These are phyloP conservation scores for Microplitis mediator DNA, from an alignment of 1,140 invertebrate genomes.

Conservation along the genomic window DNA sequence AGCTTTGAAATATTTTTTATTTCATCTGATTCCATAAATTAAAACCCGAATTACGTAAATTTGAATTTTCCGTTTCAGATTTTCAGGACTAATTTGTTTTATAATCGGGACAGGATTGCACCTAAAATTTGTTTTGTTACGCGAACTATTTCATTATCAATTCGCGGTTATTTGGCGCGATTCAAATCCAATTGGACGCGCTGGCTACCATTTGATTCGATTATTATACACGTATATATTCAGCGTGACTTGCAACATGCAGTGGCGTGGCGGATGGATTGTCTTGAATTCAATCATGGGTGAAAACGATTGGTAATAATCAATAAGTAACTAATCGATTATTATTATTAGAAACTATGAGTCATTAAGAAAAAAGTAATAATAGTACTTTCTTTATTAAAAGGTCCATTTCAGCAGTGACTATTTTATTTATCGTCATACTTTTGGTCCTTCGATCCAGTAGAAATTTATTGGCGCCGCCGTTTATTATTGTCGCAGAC, in stretches of 20 bases:
- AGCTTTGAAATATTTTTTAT: too few species aligned
- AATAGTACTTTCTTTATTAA: background rate
- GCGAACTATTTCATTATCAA: constrained; percentile 40
- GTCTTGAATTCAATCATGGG: constrained; percentile 59
- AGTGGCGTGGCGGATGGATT: constrained; percentile 70
- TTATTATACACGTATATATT: constrained; percentile 68
- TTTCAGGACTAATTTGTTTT: constrained; percentile 59
- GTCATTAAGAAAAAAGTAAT: too few species aligned
- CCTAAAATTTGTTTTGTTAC: constrained; percentile 57
- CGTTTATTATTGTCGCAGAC: constrained; percentile 67
- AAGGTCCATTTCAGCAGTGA: constrained; percentile 34
- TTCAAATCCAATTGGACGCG: constrained; percentile 7
- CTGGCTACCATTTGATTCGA: constrained; percentile 39
- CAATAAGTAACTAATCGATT: too few species aligned
- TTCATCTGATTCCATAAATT: too few species aligned
- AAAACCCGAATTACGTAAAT: background rate
- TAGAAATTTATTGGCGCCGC: constrained; percentile 67
- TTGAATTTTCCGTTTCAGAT: constrained; percentile 40
- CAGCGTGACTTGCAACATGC: constrained; percentile 63
- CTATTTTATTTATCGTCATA: background rate
- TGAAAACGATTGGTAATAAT: constrained; percentile 30
- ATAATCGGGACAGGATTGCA: constrained; percentile 60
- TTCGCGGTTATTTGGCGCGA: constrained; percentile 27
- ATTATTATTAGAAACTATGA: too few species aligned
- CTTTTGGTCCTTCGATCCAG: constrained; percentile 57